Base-by-base conservation (phyloP, 2,797 vertebrate genomes). In the Takifugu rubripes region DNA sequence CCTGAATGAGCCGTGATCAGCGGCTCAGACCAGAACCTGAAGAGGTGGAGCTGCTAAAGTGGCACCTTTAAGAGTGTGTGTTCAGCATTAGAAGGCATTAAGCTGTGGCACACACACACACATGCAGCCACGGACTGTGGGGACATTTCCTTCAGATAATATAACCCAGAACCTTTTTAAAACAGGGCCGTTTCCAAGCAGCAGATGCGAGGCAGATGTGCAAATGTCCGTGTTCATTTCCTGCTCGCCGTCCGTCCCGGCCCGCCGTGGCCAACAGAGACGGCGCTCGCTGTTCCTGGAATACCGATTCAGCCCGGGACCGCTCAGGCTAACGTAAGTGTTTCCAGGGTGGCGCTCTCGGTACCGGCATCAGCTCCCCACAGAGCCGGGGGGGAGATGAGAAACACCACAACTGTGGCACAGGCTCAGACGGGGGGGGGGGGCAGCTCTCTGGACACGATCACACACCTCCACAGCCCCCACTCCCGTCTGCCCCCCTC, bases 161-260 rank as follows among this genome's bases (percentile, higher is more conserved):
- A 70, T n/a, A 17, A n/a, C 21, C 17, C 7, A 21, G 9, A 8
- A 21, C 16, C 17, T n/a, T 7, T 21, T 21, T 2, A 21, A 40
- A 40, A 40, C 36, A 40, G 3, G 31, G 48, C 67, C 50, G 66
- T 69, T 61, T 74, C 55, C 65, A 72, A 53, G 47, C 40, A 65
- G 46, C 65, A 55, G 72, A 83, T 69, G 51, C 69, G 74, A 67
- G 68, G 60, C 83, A 87, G 75, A 83, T 66, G 68, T 58, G 65
- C 17, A 51, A 68, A 56, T 79, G 79, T 84, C 77, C 1, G 58
- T 25, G 56, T 79, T 79, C 25, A 86, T 87, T 77, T 87, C 69
- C 77, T 84, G 74, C 76, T 64, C 66, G 66, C 64, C 43, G 49
- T 61, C 50, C 73, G 60, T 74, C 56, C 66, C 49, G 70, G 68